phyloP scores from a whole-genome alignment of 2,113 vertebrate species.

The Salvator merianae region DNA sequence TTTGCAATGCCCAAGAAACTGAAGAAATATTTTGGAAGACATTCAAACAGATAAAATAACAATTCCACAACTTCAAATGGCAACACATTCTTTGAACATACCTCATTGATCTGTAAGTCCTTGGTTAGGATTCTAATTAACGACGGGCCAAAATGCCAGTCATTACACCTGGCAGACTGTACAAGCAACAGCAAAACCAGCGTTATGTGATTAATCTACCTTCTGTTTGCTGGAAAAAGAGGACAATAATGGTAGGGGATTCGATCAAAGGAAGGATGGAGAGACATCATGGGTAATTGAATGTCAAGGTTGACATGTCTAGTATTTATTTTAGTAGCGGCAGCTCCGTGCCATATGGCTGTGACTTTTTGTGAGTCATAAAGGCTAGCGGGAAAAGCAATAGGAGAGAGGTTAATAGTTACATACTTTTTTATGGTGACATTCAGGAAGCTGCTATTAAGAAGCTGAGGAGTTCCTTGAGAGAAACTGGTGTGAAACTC shows the following conservation, averaged over 20 bases:
- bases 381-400: neutral
- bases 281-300: neutral
- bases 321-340: neutral
- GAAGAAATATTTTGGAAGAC: too few relatives aligned
- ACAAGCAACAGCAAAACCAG: too few relatives aligned
- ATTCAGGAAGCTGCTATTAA: neutral
- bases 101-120: too few relatives aligned
- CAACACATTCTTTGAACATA: too few relatives aligned
- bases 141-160: too few relatives aligned
- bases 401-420: neutral
- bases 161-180: too few relatives aligned
- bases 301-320: neutral
- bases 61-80: too few relatives aligned
- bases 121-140: too few relatives aligned
- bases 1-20: too few relatives aligned
- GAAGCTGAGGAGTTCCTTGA: neutral
- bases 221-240: neutral
- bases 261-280: neutral
- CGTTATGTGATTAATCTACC: too few relatives aligned
- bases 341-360: fast-evolving
- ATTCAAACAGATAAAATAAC: too few relatives aligned
- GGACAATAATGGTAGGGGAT: neutral
- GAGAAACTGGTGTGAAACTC: neutral
- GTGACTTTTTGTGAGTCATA: neutral
- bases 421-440: neutral